Base-by-base conservation (phyloP, 2,113 vertebrate species). In the Uropsilus gracilis region DNA sequence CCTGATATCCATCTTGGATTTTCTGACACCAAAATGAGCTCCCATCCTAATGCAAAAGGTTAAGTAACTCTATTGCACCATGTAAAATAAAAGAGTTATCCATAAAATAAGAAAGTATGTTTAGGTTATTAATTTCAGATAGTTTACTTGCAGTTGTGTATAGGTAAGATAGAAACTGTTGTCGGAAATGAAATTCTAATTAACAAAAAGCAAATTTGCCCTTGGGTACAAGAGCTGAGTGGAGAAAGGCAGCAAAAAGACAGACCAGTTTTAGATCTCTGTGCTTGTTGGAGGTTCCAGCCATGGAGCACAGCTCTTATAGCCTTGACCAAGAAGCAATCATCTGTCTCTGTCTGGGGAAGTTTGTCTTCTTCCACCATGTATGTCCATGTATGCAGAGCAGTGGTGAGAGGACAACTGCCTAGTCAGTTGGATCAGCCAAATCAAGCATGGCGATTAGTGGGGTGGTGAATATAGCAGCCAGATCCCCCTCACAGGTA, bases 191-290 rank as follows among this genome's bases (percentile, higher is more conserved):
- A 17, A 32, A n/a, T 81, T 80, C 8, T 46, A 93, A 0, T 13
- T 37, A 89, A 72, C 86, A 89, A 94, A 87, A 53, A 17, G 22
- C 59, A 94, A n/a, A n/a, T n/a, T 10, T 86, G 30, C 75, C 22
- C 32, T 64, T 44, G 22, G 46, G 4, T 34, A n/a, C 9, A 24
- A 16, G 17, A 37, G 77, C 7, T 72, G 24, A 83, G 32, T 16
- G 44, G 12, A 86, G n/a, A 91, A 85, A 53, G 14, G 3, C 16
- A 26, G 46, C 2, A 73, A 53, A 83, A 5, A 81, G 3, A 17
- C 30, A 77, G 28, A 17, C 4, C 14, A 53, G 50, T 53, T 53
- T 53, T 53, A 53, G 50, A 50, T 14, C 48, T 50, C 16, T 3
- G 48, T 17, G 14, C 50, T 53, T 53, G 17, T 53, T 53, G 17